phyloP scores from a whole-genome alignment of 2,888 invertebrate species.

The Teleiodes luculella region DNA sequence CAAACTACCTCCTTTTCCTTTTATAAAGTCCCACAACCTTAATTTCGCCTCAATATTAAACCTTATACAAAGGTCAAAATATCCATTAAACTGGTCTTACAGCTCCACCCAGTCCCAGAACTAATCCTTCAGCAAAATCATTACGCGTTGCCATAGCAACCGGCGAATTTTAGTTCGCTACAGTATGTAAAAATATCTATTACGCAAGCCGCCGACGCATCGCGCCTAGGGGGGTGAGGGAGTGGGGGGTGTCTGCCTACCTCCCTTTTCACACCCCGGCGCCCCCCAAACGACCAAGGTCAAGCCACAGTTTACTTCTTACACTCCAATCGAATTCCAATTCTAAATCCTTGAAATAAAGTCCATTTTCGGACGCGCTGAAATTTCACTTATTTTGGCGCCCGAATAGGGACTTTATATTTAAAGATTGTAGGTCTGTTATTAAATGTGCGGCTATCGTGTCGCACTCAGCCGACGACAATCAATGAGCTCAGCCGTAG shows the following conservation, averaged over 20 bases:
- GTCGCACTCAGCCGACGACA: not conserved
- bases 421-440: not conserved
- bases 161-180: constrained; percentile 17
- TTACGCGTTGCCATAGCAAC: constrained; percentile 38
- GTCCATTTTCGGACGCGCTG: not conserved
- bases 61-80: not conserved
- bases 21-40: too few species aligned
- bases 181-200: constrained; percentile 63
- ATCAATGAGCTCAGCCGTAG: constrained; percentile 6
- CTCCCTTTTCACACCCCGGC: constrained; percentile 44
- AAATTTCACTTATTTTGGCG: not conserved
- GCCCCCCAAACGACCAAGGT: constrained; percentile 63
- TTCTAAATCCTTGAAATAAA: constrained; percentile 21
- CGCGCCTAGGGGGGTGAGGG: constrained; percentile 33
- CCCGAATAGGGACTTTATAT: not conserved
- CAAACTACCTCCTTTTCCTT: too few species aligned
- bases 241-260: constrained; percentile 31
- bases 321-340: constrained; percentile 29
- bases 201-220: constrained; percentile 64
- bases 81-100: not conserved
- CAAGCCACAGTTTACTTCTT: constrained; percentile 43
- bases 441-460: not conserved
- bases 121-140: constrained; percentile 27
- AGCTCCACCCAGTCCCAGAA: constrained; percentile 4
- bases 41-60: not conserved